Evolutionary conservation across 2,888 invertebrate species (phyloP).

Genomic region (Caenorhabditis drosophilae): DNA sequence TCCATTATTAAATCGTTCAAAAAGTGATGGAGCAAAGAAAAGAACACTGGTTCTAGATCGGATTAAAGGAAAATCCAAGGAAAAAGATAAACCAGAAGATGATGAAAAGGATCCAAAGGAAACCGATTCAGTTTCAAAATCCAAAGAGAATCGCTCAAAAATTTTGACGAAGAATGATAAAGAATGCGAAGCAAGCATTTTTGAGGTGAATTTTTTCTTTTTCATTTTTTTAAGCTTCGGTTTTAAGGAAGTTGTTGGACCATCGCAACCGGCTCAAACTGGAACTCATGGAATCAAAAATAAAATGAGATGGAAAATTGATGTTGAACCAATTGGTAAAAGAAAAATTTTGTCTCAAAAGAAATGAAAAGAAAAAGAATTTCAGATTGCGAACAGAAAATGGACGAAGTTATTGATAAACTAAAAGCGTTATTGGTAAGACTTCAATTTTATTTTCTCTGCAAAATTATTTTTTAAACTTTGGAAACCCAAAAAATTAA

Average conservation of each 20-base stretch:
- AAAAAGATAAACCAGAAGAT: background rate
- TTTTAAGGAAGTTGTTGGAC: slow-evolving; percentile 14
- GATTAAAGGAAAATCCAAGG: background rate
- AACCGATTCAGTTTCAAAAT: slow-evolving; percentile 1
- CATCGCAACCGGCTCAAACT: slow-evolving; percentile 13
- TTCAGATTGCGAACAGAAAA: slow-evolving; percentile 18
- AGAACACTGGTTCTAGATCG: no score
- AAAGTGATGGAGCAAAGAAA: no score
- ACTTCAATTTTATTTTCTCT: background rate
- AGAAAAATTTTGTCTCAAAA: no score
- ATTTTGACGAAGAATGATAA: slow-evolving; percentile 1
- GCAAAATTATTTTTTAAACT: background rate
- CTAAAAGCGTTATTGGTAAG: background rate
- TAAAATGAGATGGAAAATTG: slow-evolving; percentile 33
- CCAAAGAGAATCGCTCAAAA: background rate
- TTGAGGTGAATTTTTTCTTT: slow-evolving; percentile 11
- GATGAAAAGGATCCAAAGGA: background rate
- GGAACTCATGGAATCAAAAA: slow-evolving; percentile 23
- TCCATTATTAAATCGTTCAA: no score
- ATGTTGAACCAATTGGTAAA: slow-evolving; percentile 25
- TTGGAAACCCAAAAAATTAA: slow-evolving; percentile 6
- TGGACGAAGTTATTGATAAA: slow-evolving; percentile 18
- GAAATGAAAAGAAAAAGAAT: no score
- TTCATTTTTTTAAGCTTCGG: background rate
- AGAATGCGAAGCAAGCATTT: slow-evolving; percentile 23